A percentile compares a stretch with the other conserved stretches of the same genome.
Conservation (phyloP, 2,113 vertebrate species). For the Vulpes ferrilata region DNA sequence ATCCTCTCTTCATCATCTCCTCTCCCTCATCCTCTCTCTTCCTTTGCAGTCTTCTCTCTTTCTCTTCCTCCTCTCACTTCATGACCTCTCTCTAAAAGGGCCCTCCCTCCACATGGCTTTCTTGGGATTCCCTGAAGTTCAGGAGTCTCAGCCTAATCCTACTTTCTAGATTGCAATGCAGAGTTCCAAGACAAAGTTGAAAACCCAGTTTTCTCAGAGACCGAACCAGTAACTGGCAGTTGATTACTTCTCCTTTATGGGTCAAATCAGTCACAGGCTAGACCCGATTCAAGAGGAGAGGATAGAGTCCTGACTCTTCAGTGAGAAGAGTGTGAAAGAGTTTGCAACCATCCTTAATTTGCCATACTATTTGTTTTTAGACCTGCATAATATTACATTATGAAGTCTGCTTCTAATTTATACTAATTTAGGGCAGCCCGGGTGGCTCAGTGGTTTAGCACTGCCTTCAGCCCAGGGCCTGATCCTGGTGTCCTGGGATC, state of each 20-base stretch:
- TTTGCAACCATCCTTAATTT: neutral
- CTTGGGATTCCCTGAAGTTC: neutral
- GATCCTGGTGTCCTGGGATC: too few species aligned
- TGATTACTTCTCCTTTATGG: neutral
- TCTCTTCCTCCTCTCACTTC: too few species aligned
- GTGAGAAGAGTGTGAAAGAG: neutral
- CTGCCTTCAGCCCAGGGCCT: too few species aligned
- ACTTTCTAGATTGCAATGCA: neutral
- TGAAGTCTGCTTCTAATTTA: neutral
- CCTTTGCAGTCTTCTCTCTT: neutral
- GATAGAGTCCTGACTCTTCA: neutral
- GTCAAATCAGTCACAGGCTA: neutral
- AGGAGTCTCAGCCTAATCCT: neutral
- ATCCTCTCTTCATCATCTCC: neutral
- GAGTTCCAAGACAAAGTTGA: neutral
- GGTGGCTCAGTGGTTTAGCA: too few species aligned
- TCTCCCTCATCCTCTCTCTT: neutral
- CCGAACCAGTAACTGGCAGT: neutral
- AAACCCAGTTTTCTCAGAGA: conserved; percentile 8
- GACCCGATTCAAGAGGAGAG: neutral
- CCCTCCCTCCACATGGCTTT: neutral
- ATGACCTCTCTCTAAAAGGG: neutral
- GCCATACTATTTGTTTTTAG: neutral
- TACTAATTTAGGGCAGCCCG: neutral
- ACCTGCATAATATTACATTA: neutral